These are phyloP conservation scores for Scaptomyza caliginosa DNA, from an alignment of 2,888 invertebrate genomes.

Conservation along the genomic window DNA sequence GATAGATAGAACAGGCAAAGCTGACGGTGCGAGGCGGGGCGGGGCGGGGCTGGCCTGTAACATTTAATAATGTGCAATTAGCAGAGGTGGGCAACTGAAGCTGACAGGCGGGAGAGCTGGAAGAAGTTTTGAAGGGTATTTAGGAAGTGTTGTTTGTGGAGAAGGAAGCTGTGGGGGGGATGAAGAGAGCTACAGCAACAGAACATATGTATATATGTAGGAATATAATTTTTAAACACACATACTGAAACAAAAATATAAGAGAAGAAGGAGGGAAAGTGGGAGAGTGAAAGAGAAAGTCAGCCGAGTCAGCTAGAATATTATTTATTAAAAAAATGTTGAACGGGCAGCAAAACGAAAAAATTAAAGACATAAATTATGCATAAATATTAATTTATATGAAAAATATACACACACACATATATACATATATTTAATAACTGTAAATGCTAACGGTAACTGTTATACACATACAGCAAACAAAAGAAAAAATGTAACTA, in stretches of 20 bases:
- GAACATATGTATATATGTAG: slow-evolving; percentile 4
- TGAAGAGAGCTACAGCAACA: not conserved
- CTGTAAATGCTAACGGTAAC: slow-evolving; percentile 51
- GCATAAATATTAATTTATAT: slow-evolving; percentile 79
- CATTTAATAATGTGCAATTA: slow-evolving; percentile 75
- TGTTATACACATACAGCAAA: slow-evolving; percentile 58
- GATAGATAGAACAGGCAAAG: slow-evolving; percentile 31
- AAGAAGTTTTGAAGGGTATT: not conserved
- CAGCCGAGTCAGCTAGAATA: too few species aligned
- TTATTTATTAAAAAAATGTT: not conserved
- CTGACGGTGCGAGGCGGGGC: not conserved
- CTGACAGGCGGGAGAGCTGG: not conserved
- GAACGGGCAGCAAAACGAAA: slow-evolving; percentile 71
- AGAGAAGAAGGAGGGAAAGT: slow-evolving; percentile 1
- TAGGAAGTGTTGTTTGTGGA: not conserved
- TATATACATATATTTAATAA: slow-evolving; percentile 38
- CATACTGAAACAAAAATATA: not conserved
- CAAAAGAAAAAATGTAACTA: slow-evolving; percentile 43
- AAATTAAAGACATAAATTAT: slow-evolving; percentile 79
- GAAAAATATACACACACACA: slow-evolving; percentile 21
- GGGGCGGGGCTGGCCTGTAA: slow-evolving; percentile 21
- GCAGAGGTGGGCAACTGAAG: slow-evolving; percentile 27
- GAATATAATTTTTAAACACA: slow-evolving; percentile 31
- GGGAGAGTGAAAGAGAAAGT: not conserved
- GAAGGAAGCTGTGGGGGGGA: not conserved